Base-by-base conservation (phyloP, 1,140 invertebrate species). In the Drosophila prosaltans region DNA sequence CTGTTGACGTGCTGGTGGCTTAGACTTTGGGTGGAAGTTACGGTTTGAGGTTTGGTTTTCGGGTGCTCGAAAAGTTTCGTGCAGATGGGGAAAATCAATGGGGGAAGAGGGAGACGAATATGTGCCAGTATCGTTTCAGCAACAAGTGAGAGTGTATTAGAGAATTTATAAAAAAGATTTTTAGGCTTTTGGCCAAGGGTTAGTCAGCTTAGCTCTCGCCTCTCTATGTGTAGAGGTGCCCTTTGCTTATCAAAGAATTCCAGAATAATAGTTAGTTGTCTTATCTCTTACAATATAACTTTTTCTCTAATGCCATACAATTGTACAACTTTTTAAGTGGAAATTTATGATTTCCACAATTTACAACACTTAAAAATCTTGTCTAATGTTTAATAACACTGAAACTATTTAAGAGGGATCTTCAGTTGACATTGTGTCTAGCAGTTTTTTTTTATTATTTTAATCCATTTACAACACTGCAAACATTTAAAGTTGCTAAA, bases 1-100 rank as follows among this genome's bases (percentile, higher is more conserved):
- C 36, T 36, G 54, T 41, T 36, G 32, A 39, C 51, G 72, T 32
- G 6, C 24, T 43, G 28, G 55, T 57, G 51, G 24, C 36, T 10
- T 43, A 68, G 26, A 48, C 65, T 70, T 70, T 68, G 41, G 51
- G 26, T 26, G 11, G 8, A 26, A 11, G 28, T 51, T 51, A 16
- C 45, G 45, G 45, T 51, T 10, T 8, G 16, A 21, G 43, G 2
- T 48, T 48, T 7, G 16, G 43, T 48, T 48, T 48, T 21, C 3
- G 11, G 43, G 1, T 45, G 21, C 2, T 21, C 21, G 21, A 51
- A 51, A 51, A 51, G 21, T 51, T 51, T 51, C 2, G 1, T 51
- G 45, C 21, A 26, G 21, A 3, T 9, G 4, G 21, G 21, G 3
- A 51, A 51, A 51, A 51, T 51, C 45, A 8, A 51, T 51, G 45